Base-by-base conservation (phyloP, 1,140 invertebrate genomes). In the Ctenoplectra terminalis region DNA sequence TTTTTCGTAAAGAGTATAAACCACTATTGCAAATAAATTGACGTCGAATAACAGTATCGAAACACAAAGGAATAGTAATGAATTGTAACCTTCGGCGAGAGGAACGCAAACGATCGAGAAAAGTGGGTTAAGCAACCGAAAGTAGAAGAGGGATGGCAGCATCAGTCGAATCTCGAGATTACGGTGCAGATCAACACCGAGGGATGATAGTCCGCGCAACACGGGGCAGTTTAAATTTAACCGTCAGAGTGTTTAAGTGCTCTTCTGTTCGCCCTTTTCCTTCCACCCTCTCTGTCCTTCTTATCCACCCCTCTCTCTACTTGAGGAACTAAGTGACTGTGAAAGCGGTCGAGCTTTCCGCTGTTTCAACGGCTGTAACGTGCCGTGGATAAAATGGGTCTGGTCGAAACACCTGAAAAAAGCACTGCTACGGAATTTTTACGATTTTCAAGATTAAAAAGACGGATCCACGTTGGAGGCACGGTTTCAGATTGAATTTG, bases 221-320 rank as follows among this genome's bases (percentile, higher is more conserved):
- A 73, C 76, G 61, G 63, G 76, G 58, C 86, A 87, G 87, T 87
- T 89, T 88, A 89, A 89, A 89, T 90, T 88, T 90, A 88, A 90
- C 88, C 88, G 85, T 90, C 87, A 84, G 83, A 85, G 72, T 83
- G 88, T 75, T 90, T 86, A 88, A 90, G 79, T 87, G 85, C 85
- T 85, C 86, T 83, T 80, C 66, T 66, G 66, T 40, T 78, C 60
- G 79, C 80, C 73, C 73, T 75, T 78, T 63, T 82, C 72, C 48
- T 71, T 58, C 64, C 70, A 37, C 64, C 63, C 73, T 77, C 77
- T 81, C 60, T 71, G 40, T 50, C 69, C 58, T 50, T 52, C 71
- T 82, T 82, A 76, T 63, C 74, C 74, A 37, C 56, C 60, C 50
- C 50, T 31, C 48, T 64, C 48, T 56, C 31, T 72, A 83, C 81